These are phyloP conservation scores for Labeo calbasu DNA, from an alignment of 2,797 vertebrate species.

Conservation along the genomic window DNA sequence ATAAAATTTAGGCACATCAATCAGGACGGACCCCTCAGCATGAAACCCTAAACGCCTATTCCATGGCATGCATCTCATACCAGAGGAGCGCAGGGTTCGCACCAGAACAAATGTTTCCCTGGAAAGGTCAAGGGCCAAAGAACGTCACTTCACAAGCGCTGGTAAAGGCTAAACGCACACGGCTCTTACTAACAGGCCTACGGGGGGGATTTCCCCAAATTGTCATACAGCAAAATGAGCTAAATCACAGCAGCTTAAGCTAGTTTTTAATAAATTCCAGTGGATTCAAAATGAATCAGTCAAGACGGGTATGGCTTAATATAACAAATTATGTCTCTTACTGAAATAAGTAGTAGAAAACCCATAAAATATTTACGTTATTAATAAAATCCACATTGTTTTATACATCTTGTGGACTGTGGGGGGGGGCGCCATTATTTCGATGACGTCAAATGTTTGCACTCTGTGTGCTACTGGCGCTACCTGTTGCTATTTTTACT, in stretches of 20 bases:
- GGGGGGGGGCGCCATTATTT: no score
- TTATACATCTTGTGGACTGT: no score
- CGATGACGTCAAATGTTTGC: no score
- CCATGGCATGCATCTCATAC: slow-evolving; percentile 79
- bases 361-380: no score
- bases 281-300: background rate
- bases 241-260: background rate
- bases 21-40: slow-evolving; percentile 71
- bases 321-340: no score
- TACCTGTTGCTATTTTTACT: no score
- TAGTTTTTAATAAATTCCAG: background rate
- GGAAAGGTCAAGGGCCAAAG: slow-evolving; percentile 82
- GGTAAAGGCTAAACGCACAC: slow-evolving; percentile 42
- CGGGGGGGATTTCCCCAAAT: slow-evolving; percentile 44
- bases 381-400: no score
- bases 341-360: no score
- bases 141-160: slow-evolving; percentile 56
- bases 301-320: no score
- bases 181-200: slow-evolving; percentile 22
- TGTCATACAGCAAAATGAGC: background rate
- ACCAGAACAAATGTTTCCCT: slow-evolving; percentile 81
- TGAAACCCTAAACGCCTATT: slow-evolving; percentile 83
- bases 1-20: slow-evolving; percentile 82
- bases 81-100: slow-evolving; percentile 72
- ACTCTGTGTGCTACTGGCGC: no score